Evolutionary conservation across 64 coral and sea anemone genomes (phyloP), one percentile per base, ranked within the genome.

Genomic region (Montipora sp.): DNA sequence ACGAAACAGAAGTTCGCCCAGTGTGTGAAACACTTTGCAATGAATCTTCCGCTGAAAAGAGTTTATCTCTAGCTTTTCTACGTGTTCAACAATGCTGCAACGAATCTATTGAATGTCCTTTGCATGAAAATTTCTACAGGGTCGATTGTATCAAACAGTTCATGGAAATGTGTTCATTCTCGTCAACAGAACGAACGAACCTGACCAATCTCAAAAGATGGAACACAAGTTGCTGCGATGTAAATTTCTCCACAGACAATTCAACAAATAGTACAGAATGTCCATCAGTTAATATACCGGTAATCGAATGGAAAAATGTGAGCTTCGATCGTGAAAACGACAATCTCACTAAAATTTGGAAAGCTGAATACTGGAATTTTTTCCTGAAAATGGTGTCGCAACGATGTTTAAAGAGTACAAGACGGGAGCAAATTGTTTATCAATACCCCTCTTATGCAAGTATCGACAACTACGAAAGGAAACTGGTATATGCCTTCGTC

Each of bases 361-460:
- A 63, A 45, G 13, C 8, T 16, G 58, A 82, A 61, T 22, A 16
- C 1, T 59, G 58, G 55, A 6, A 36, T 18, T 65, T 82, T 63
- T 16, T 82, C 58, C 36, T 82, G 12, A 59, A 63, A 4, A 82
- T 82, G 80, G 23, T 12, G 55, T 63, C 57, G 15, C 80, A 82
- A 13, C 13, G 5, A 1, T 82, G 80, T 24, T 13, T 63, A 13
- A 13, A 43, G 20, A 36, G 60, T 7, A 9, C 14, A 3, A 12
- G 4, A 16, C 10, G 16, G 23, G 5, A 8, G 1, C 11, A 24
- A 0, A 12, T 23, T 65, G 63, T 1, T 16, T 63, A 14, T 24
- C 5, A 22, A 8, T 82, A 61, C 4, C 80, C 80, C 22, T 11
- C 45, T 45, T 82, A 61, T 21, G 21, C 57, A 14, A 12, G 7